Conservation (phyloP, 1,140 invertebrate genomes). For the Hyles euphorbiae region DNA sequence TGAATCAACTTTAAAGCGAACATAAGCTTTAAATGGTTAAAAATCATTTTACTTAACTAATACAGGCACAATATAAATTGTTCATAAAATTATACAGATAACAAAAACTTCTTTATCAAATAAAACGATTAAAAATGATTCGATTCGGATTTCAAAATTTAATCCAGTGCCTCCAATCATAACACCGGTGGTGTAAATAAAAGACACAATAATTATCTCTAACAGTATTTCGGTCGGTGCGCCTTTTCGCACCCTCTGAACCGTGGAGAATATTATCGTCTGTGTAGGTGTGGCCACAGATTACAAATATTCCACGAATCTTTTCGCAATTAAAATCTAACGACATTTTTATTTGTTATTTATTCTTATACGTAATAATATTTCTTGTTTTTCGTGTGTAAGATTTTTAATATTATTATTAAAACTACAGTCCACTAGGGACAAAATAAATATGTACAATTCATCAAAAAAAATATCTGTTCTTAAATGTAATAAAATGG, state of each 20-base stretch:
- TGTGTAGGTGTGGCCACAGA: constrained; percentile 16
- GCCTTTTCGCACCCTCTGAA: constrained; percentile 34
- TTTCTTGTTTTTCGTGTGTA: too few relatives aligned
- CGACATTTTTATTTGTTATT: too few relatives aligned
- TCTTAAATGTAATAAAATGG: too few relatives aligned
- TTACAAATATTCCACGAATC: constrained; percentile 5
- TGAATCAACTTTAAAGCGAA: background rate
- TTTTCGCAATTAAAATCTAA: too few relatives aligned
- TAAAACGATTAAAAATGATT: too few relatives aligned
- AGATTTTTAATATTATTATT: too few relatives aligned
- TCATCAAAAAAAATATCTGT: too few relatives aligned
- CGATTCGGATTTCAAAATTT: background rate
- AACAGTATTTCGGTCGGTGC: constrained; percentile 42
- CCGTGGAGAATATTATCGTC: constrained; percentile 27
- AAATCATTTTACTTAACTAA: too few relatives aligned
- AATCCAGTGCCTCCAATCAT: constrained; percentile 17
- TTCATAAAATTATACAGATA: background rate
- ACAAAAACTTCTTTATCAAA: too few relatives aligned
- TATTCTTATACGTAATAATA: too few relatives aligned
- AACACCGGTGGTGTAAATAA: constrained; percentile 40
- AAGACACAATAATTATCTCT: constrained; percentile 45
- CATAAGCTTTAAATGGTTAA: background rate
- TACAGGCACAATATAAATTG: background rate
- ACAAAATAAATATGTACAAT: too few relatives aligned
- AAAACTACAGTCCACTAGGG: too few relatives aligned